Evolutionary conservation across 2,888 invertebrate genomes (phyloP).

Genomic region (Chironomus tentans): DNA sequence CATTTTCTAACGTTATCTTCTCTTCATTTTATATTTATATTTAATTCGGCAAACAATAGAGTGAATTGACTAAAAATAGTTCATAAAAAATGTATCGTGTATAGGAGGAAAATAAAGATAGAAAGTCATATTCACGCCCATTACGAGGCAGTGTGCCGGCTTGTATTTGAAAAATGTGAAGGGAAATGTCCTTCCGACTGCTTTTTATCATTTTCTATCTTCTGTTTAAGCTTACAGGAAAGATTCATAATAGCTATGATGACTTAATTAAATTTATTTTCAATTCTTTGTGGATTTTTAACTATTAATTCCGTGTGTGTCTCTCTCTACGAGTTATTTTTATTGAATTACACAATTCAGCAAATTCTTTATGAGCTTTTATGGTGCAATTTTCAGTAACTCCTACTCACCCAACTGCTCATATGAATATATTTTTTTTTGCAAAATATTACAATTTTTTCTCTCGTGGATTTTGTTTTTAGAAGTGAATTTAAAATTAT

Average conservation of each 20-base stretch:
- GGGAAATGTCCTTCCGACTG: not conserved
- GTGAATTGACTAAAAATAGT: not conserved
- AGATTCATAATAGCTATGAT: not conserved
- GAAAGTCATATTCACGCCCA: too few relatives aligned
- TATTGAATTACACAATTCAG: too few relatives aligned
- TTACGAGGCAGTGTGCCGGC: too few relatives aligned
- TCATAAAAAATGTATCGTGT: not conserved
- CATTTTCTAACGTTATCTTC: not conserved
- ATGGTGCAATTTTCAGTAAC: not conserved
- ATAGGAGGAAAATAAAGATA: not conserved
- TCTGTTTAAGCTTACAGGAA: not conserved
- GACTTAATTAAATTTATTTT: not conserved
- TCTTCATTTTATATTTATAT: not conserved
- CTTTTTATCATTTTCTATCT: not conserved
- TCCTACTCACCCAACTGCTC: not conserved
- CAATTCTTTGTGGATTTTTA: not conserved
- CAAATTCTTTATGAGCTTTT: not conserved
- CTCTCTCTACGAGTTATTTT: too few relatives aligned
- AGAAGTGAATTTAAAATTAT: too few relatives aligned
- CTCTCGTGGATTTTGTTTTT: too few relatives aligned
- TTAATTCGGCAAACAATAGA: not conserved
- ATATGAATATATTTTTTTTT: too few relatives aligned
- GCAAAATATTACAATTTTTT: too few relatives aligned
- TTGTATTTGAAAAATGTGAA: not conserved
- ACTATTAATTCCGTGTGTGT: too few relatives aligned